A percentile compares a stretch with the other conserved stretches of the same genome.
Conservation (phyloP, 2,888 invertebrate species). For the Orchestes rusci region DNA sequence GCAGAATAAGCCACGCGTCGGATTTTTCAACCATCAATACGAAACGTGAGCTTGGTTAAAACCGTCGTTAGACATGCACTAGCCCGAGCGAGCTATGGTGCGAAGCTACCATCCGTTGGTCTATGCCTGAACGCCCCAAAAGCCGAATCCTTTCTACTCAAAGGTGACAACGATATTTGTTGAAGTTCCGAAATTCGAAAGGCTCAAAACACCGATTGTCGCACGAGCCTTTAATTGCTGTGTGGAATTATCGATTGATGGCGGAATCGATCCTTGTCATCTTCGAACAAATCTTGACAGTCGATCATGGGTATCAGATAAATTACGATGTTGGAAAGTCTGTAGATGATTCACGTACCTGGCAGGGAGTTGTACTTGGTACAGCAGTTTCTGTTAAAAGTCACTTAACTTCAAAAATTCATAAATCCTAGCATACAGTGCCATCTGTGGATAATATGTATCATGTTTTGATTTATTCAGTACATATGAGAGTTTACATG, state of each 20-base stretch:
- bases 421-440: too few species aligned
- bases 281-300: slow-evolving; percentile 31
- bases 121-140: too few species aligned
- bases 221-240: slow-evolving; percentile 35
- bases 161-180: slow-evolving; percentile 43
- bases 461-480: too few species aligned
- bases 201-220: slow-evolving; percentile 37
- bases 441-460: too few species aligned
- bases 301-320: slow-evolving; percentile 35
- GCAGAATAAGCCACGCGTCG: slow-evolving; percentile 64
- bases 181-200: slow-evolving; percentile 37
- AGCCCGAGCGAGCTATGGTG: too few species aligned
- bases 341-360: slow-evolving; percentile 55
- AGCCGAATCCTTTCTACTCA: slow-evolving; percentile 56
- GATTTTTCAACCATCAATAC: slow-evolving; percentile 50
- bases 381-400: slow-evolving; percentile 54
- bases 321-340: slow-evolving; percentile 50
- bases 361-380: slow-evolving; percentile 56
- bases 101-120: too few species aligned
- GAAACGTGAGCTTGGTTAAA: slow-evolving; percentile 48
- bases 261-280: slow-evolving; percentile 26
- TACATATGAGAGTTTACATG: too few species aligned
- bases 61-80: too few species aligned
- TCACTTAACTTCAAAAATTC: too few species aligned
- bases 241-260: slow-evolving; percentile 23